These are phyloP conservation scores for Neosalanx taihuensis DNA, from an alignment of 2,797 vertebrate species.

Conservation along the genomic window DNA sequence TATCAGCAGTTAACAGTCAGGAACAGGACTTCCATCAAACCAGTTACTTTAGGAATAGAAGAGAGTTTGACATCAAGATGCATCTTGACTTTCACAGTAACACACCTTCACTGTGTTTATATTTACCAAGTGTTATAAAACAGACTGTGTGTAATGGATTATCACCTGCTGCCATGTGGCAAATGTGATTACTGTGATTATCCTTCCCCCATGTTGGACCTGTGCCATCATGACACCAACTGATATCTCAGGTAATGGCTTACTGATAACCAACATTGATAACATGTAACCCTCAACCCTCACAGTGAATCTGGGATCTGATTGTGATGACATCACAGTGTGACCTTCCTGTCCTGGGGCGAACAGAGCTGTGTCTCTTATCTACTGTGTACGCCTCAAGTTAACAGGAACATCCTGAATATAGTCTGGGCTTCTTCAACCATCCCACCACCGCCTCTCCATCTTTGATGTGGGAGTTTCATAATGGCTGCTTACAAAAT, in stretches of 20 bases:
- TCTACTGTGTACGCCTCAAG: neutral
- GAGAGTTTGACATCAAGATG: neutral
- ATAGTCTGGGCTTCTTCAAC: neutral
- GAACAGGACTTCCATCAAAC: too few relatives aligned
- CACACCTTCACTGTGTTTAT: neutral
- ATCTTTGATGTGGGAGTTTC: constrained; percentile 11
- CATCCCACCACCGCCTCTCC: neutral
- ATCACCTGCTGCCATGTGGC: neutral
- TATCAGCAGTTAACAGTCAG: too few relatives aligned
- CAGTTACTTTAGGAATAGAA: too few relatives aligned
- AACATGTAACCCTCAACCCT: constrained; percentile 14
- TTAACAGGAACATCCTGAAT: too few relatives aligned
- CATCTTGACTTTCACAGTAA: neutral
- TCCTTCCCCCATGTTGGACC: constrained; percentile 1
- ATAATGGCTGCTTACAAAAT: constrained; percentile 8
- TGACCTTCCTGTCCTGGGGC: constrained; percentile 4
- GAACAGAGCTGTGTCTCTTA: too few relatives aligned
- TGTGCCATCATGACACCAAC: neutral
- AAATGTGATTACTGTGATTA: neutral
- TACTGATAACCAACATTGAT: constrained; percentile 23
- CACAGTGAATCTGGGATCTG: neutral
- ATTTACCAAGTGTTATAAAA: neutral
- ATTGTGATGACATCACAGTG: constrained; percentile 23
- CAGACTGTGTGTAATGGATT: neutral
- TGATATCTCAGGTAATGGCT: constrained; percentile 7